Evolutionary conservation across 2,888 invertebrate species (phyloP).

Genomic region (Aphodius granarius): DNA sequence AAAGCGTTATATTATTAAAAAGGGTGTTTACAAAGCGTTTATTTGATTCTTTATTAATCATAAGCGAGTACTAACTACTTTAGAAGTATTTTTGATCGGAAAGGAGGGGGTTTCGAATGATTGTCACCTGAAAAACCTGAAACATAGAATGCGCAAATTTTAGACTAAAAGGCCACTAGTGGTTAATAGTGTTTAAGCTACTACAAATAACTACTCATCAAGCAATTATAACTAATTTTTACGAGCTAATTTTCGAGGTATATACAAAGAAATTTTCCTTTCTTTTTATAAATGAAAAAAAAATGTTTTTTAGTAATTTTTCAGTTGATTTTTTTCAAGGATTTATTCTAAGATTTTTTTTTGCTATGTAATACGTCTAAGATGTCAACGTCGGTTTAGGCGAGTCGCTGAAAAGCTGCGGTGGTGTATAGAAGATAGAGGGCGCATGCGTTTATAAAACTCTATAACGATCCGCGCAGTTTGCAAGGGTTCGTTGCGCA

Average conservation of each 20-base stretch:
- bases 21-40: constrained; percentile 2
- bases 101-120: background rate
- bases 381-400: constrained; percentile 22
- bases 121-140: background rate
- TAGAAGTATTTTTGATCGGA: too few relatives aligned
- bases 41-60: background rate
- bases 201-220: too few relatives aligned
- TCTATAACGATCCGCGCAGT: constrained; percentile 54
- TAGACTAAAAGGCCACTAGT: too few relatives aligned
- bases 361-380: constrained; percentile 25
- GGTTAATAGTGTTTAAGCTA: too few relatives aligned
- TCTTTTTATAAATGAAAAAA: constrained; percentile 15
- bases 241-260: too few relatives aligned
- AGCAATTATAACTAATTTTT: too few relatives aligned
- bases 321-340: constrained; percentile 28
- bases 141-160: too few relatives aligned
- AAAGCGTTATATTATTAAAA: constrained; percentile 19
- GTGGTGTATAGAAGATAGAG: background rate
- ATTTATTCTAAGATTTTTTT: constrained; percentile 28
- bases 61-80: background rate
- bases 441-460: constrained; percentile 48
- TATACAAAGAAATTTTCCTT: too few relatives aligned
- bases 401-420: constrained; percentile 8
- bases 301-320: constrained; percentile 17
- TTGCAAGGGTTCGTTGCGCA: constrained; percentile 51